Evolutionary conservation across 1,140 invertebrate species (phyloP), one percentile per base, ranked within the genome.

Genomic region (Lasaia peninsularis): DNA sequence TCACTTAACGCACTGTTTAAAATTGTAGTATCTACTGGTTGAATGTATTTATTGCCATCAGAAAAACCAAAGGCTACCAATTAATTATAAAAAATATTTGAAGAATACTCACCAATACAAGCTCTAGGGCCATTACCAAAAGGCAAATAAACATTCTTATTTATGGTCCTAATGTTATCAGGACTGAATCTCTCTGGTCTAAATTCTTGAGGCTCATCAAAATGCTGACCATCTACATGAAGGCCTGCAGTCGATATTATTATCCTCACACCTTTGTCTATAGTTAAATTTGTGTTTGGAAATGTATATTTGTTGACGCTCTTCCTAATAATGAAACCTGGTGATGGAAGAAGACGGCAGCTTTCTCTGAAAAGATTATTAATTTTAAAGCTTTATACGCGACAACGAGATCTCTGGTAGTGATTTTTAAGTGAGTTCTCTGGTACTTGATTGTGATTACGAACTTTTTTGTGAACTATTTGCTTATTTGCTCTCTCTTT

Each of bases 171-270:
- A 0, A 69, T 31, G 33, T 73, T 65, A 31, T 89, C 79, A 1
- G 77, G 68, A n/a, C 58, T 56, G 53, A 92, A 93, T 56, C 92
- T 65, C 35, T 92, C 89, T 0, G 92, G 92, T 55, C 86, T 70
- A 60, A 91, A 93, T 9, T 69, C 59, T 11, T 84, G 63, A 0
- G 92, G 92, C 7, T 91, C 68, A 0, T 86, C 81, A 71, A 89
- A 92, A 52, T 90, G 73, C 11, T 80, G 62, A 2, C 86, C 75
- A 73, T 93, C 90, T 7, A 80, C 89, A 33, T 92, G 91, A 28
- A 92, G 73, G 0, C 69, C 75, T 62, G 84, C 88, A 1, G 86
- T 0, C 0, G 81, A 77, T 24, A 90, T 73, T 9, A 75, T 52
- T 12, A 90, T 49, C 12, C 31, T 18, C 8, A 75, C 73, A 3